These are phyloP conservation scores for Cylindroiulus punctatus DNA, from an alignment of 2,888 invertebrate genomes.

Conservation along the genomic window DNA sequence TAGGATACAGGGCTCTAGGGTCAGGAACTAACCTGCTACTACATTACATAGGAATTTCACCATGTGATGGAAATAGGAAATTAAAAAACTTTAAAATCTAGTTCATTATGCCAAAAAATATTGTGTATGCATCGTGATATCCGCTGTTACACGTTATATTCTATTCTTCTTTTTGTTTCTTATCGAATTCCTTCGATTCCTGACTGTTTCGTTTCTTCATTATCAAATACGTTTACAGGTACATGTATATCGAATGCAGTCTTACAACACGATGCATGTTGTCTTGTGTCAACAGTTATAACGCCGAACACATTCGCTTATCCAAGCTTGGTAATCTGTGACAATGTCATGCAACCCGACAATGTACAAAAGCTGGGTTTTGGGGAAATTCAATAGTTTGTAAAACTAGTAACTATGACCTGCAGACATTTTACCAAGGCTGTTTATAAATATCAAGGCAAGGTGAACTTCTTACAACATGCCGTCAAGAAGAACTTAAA, in stretches of 20 bases:
- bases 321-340: not conserved
- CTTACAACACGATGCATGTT: not conserved
- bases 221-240: too few species aligned
- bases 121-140: not conserved
- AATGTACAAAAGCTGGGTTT: not conserved
- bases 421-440: not conserved
- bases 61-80: not conserved
- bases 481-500: not conserved
- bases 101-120: not conserved
- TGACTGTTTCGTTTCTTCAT: not conserved
- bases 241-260: not conserved
- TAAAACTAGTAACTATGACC: not conserved
- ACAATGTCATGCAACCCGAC: not conserved
- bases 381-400: not conserved
- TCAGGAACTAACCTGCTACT: too few species aligned
- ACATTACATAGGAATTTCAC: too few species aligned
- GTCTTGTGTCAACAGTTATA: not conserved
- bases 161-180: not conserved
- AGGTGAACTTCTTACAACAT: slow-evolving; percentile 9
- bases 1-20: too few species aligned
- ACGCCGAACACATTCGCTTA: too few species aligned
- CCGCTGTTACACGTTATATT: not conserved
- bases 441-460: slow-evolving; percentile 21
- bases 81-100: not conserved
- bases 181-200: too few species aligned